These are phyloP conservation scores for Nipponia nippon DNA, from an alignment of 2,113 vertebrate species.

Conservation along the genomic window DNA sequence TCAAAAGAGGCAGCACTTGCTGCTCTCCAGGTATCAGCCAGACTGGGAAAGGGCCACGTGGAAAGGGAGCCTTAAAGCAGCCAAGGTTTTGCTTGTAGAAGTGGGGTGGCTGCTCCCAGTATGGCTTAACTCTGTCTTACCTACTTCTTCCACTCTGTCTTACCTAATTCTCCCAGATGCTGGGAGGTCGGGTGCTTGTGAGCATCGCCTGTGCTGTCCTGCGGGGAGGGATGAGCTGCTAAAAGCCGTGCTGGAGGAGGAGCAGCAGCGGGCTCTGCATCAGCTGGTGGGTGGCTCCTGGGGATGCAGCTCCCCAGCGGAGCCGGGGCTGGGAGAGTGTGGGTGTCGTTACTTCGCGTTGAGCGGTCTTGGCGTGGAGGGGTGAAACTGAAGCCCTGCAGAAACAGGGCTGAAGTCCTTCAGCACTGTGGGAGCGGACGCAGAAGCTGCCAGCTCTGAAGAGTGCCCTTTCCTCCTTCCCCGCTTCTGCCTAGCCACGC, in stretches of 20 bases:
- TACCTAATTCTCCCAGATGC: background rate
- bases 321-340: background rate
- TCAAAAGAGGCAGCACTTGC: background rate
- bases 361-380: background rate
- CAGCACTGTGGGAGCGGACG: fast-evolving
- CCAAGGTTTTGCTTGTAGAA: background rate
- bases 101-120: background rate
- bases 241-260: background rate
- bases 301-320: background rate
- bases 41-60: background rate
- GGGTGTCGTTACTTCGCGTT: background rate
- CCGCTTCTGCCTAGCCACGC: background rate
- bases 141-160: background rate
- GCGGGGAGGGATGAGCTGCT: background rate
- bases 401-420: background rate
- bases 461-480: background rate
- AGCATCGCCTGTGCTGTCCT: background rate
- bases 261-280: background rate
- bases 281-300: background rate
- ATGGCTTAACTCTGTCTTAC: background rate
- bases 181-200: fast-evolving
- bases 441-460: background rate
- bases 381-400: background rate
- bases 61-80: background rate
- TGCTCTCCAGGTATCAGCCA: background rate